Base-by-base conservation (phyloP, 2,113 vertebrate genomes). In the Oreotrochilus melanogaster region DNA sequence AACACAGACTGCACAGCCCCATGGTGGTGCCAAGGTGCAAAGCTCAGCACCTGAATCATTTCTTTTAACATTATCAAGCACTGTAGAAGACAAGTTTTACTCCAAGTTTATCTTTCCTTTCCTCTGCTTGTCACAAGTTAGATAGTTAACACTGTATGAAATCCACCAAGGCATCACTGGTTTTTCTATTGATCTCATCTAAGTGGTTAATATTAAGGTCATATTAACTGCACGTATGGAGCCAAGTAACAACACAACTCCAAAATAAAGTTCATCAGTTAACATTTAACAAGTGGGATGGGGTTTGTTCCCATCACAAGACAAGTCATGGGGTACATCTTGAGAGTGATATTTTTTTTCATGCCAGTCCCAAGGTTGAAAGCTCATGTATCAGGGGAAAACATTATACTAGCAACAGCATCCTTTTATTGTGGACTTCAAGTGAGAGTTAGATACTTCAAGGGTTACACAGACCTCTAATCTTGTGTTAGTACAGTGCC, bases 241-340 rank as follows among this genome's bases (percentile, higher is more conserved):
- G 53, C 6, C 30, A 78, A 88, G 9, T 70, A 65, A 79, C 35
- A 80, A 57, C 31, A 58, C 24, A 93, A 56, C 27, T 70, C 42
- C 74, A 93, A 91, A 81, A 58, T 14, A 66, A 75, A 86, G 50
- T 88, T 78, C 12, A 81, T 28, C 45, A 25, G 79, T 92, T 88
- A 91, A 64, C 64, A 57, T 74, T 96, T 95, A 94, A 89, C 39
- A 6, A 86, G 27, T 1, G 8, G 82, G 30, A 50, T 5, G 56
- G 85, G 70, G 88, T 85, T 85, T 78, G 54, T 33, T 94, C 39
- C 76, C 64, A 64, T 33, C 42, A 23, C 5, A 66, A 69, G 25
- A 66, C n/a, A 64, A 65, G 51, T 31, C 82, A 91, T 4, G 27
- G 28, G 35, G 53, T 78, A 76, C 51, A 74, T 39, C 42, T 24